Conservation (phyloP, 2,888 invertebrate genomes). For the Eulithis testata region DNA sequence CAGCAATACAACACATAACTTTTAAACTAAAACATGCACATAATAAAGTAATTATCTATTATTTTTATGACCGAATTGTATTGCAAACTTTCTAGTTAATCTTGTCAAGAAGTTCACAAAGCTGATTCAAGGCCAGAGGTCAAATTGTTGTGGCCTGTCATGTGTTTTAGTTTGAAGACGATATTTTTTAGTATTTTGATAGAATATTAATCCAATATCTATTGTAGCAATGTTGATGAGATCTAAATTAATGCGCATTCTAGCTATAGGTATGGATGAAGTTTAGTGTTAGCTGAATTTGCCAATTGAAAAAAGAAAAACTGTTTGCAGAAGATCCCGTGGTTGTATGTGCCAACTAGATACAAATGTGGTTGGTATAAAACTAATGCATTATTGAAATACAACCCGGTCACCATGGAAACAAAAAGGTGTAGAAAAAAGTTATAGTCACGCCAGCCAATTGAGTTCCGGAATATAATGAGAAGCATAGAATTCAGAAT, state of each 20-base stretch:
- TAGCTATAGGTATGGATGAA: background rate
- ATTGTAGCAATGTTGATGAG: background rate
- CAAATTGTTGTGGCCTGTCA: background rate
- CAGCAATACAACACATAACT: conserved; percentile 71
- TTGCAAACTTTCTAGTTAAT: conserved; percentile 22
- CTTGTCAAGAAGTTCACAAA: conserved; percentile 3
- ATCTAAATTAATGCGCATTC: conserved; percentile 17
- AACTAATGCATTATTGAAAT: conserved; percentile 32
- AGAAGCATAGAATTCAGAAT: conserved; percentile 44
- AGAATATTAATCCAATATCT: background rate
- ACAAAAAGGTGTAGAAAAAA: conserved; percentile 28
- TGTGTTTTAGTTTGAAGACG: background rate
- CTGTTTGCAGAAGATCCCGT: background rate
- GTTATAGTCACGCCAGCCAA: conserved; percentile 51
- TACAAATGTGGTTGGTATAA: background rate
- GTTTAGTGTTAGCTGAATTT: conserved; percentile 2
- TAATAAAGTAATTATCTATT: conserved; percentile 34
- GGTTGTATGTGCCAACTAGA: background rate
- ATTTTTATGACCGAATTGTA: conserved; percentile 38
- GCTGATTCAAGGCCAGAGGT: background rate
- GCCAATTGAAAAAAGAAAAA: background rate
- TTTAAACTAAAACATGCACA: conserved; percentile 44
- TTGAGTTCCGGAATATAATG: conserved; percentile 44
- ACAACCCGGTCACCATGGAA: conserved; percentile 37
- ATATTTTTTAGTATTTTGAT: background rate